Base-by-base conservation (phyloP, 2,888 invertebrate genomes). In the Orgyia antiqua region DNA sequence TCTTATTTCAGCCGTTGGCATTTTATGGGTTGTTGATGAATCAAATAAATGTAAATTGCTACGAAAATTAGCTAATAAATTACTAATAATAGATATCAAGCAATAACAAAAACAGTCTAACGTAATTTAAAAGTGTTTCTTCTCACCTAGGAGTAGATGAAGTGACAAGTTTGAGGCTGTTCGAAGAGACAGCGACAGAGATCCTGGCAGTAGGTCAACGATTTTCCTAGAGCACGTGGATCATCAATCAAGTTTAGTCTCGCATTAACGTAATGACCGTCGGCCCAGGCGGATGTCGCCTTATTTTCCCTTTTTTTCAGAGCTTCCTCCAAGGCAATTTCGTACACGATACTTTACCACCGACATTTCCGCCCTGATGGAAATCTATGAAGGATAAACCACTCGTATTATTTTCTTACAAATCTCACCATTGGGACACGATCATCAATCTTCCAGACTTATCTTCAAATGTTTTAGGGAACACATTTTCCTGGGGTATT, bases 201-300 rank as follows among this genome's bases (percentile, higher is more conserved):
- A 58, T 42, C 42, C 37, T 42, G 42, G 42, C 37, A 44, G 51
- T 45, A 52, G 67, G 59, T 64, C 66, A 62, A 59, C 65, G 59
- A 56, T 67, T 66, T 58, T 51, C 53, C 52, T 54, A 48, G 52
- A 58, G 48, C 55, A 50, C 44, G 46, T 4, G 46, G 51, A 68
- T 74, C 80, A 84, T 84, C 82, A 78, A 84, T 84, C 84, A 84
- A 79, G 82, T 84, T 84, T 84, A 84, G 77, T 80, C 80, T 75
- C 82, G 76, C 84, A 83, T 84, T 83, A 83, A 75, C 77, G 84
- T 83, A 84, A 84, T 82, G 84, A 83, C 82, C 76, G 75, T 60
- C 76, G 74, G 69, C 69, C 64, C 63, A 63, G 63, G 68, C 75
- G 78, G 77, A 82, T 83, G 82, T 80, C 82, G 75, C 77, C 75